Percentiles rank a stretch among this genome's conserved stretches.
Evolutionary conservation across 2,797 vertebrate genomes (phyloP).

Genomic region (Mormyrops attenuatus): DNA sequence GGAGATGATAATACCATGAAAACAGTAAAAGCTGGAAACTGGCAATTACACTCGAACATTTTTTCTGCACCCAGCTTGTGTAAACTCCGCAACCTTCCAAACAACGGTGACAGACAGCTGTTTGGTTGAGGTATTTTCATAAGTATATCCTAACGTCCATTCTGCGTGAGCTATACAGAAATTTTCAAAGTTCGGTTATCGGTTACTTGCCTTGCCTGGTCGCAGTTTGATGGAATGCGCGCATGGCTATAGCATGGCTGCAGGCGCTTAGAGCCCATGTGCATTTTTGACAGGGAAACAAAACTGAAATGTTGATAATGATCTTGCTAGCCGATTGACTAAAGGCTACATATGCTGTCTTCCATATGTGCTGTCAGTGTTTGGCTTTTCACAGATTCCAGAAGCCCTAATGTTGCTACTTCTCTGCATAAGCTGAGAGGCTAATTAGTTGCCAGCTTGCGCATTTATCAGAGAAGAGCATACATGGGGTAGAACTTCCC

Average conservation of each 20-base stretch:
- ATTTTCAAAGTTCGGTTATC: neutral
- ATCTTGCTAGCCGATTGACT: neutral
- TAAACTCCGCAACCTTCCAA: neutral
- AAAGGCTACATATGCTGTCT: neutral
- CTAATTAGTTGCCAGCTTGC: neutral
- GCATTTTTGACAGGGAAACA: neutral
- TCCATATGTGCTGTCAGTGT: neutral
- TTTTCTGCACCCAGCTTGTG: neutral
- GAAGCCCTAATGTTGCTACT: neutral
- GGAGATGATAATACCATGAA: neutral
- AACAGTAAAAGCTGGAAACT: neutral
- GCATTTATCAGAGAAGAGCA: neutral
- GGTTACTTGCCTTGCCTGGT: neutral
- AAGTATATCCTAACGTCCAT: neutral
- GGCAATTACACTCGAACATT: neutral
- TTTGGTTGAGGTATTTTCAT: neutral
- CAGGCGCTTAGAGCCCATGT: neutral
- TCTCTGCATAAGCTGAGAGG: neutral
- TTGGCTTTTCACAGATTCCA: neutral
- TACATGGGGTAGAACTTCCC: neutral
- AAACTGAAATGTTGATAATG: neutral
- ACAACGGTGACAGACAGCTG: neutral
- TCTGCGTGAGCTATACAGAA: neutral
- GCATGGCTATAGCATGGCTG: neutral
- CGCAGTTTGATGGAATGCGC: neutral